Evolutionary conservation across 2,113 vertebrate species (phyloP), one percentile per base, ranked within the genome.

Genomic region (Ia io): DNA sequence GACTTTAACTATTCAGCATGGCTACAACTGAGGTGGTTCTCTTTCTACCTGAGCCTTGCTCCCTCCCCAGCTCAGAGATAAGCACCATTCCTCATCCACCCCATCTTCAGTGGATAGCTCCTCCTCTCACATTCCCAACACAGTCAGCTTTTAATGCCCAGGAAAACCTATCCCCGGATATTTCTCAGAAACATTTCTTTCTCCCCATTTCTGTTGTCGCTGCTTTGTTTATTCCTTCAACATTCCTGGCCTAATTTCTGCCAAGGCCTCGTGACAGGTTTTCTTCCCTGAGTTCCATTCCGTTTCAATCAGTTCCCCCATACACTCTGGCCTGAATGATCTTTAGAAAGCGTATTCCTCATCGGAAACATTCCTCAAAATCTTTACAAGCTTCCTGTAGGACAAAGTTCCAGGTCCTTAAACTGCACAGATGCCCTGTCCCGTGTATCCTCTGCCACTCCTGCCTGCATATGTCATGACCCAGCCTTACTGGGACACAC

Each of bases 171-270:
- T 17, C 61, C 40, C 23, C 69, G 32, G 44, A 18, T 51, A 7
- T 37, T 79, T 78, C 69, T 67, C 69, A 14, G 44, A 73, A 77
- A 42, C 12, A 47, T 93, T 70, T n/a, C 42, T 63, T 88, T 44
- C 1, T 56, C 73, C 37, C 5, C 18, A 67, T 86, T 87, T 25
- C 40, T 63, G 5, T 16, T 67, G 53, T 22, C 23, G 16, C 3
- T 5, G 1, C 10, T 44, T n/a, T 63, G 35, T 47, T 67, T 56
- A 23, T 56, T 59, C 61, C 32, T 69, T 69, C 30, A 37, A 5
- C 47, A 78, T 84, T 86, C 89, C 16, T 17, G 63, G 40, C 61
- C 47, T 32, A 35, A 69, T 5, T 80, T 63, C 16, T 23, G 5
- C 13, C n/a, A 35, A 49, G 8, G 10, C 40, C n/a, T 86, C 28